A percentile compares a stretch with the other conserved stretches of the same genome.
Evolutionary conservation across 2,888 invertebrate species (phyloP).

Genomic region (Melanotus villosus): DNA sequence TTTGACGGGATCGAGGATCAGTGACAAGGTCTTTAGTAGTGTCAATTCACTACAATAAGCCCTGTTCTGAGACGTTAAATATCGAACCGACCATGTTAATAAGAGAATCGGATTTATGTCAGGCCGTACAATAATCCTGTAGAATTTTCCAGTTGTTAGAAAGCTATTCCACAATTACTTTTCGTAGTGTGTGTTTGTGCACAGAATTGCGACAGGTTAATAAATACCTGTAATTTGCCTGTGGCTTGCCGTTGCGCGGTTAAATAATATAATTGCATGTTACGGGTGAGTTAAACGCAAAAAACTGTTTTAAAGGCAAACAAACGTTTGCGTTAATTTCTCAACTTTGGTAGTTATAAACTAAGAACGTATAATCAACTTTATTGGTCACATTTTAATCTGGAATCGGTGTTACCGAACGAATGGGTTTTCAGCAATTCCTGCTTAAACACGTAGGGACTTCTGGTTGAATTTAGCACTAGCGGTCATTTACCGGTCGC

Average conservation of each 20-base stretch:
- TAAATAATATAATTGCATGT: conserved; percentile 2
- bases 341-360: conserved; percentile 14
- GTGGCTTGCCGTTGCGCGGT: neutral
- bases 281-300: neutral
- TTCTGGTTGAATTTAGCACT: conserved; percentile 34
- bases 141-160: conserved; percentile 21
- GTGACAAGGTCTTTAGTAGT: conserved; percentile 50
- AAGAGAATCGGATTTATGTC: conserved; percentile 29
- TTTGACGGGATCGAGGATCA: conserved; percentile 45
- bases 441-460: conserved; percentile 15
- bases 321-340: conserved; percentile 17
- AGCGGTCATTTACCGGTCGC: conserved; percentile 46
- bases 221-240: conserved; percentile 10
- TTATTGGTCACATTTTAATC: conserved; percentile 12
- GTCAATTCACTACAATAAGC: conserved; percentile 46
- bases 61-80: conserved; percentile 30
- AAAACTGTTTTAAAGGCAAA: conserved; percentile 17
- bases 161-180: conserved; percentile 10
- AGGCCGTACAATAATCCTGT: conserved; percentile 4
- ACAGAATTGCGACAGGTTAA: conserved; percentile 16
- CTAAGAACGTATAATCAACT: conserved; percentile 31
- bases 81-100: conserved; percentile 32
- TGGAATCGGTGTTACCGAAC: conserved; percentile 11
- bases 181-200: conserved; percentile 6
- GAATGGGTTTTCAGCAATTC: conserved; percentile 32